Evolutionary conservation across 2,113 vertebrate genomes (phyloP), one percentile per base, ranked within the genome.

Genomic region (Pleuronectes platessa): DNA sequence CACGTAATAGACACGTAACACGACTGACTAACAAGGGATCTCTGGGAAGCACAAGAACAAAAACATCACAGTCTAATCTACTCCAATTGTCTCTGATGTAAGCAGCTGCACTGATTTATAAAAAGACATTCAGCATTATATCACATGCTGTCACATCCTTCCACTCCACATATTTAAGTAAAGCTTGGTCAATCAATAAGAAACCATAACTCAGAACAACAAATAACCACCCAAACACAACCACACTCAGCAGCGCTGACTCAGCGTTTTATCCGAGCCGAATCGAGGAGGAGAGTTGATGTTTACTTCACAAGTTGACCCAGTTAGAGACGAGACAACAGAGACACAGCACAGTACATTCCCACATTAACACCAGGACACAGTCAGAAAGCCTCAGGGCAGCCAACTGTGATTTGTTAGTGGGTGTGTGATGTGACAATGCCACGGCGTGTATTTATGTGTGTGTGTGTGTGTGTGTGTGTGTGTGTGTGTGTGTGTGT

Each of bases 321-420:
- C 70, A 82, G 65, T 61, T 86, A 68, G 35, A 71, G 24, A 51
- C 2, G 13, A 47, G 79, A 74, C 71, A 61, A 74, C 61, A 76
- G 51, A 68, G 54, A 61, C 60, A 45, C 59, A 37, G 12, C 12
- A 35, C 55, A 72, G 64, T 58, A 68, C 76, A 74, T 61, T 67
- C 47, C 26, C 68, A 59, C 58, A 64, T 3, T n/a, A 59, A 45
- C 69, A 62, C 21, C 67, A 59, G 31, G 69, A 56, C 13, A 68
- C 81, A 60, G 68, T 60, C 65, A 58, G 51, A 63, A 6, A 35
- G 31, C 59, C 63, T 23, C 67, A 63, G 71, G 3, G 21, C 76
- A 67, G 78, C 61, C 82, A 68, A 61, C 54, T 65, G 18, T 21
- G 86, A 90, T 86, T 78, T 84, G 72, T 77, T 21, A 62, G n/a